Evolutionary conservation across 2,888 invertebrate genomes (phyloP), one percentile per base, ranked within the genome.

Genomic region (Mythimna impura): DNA sequence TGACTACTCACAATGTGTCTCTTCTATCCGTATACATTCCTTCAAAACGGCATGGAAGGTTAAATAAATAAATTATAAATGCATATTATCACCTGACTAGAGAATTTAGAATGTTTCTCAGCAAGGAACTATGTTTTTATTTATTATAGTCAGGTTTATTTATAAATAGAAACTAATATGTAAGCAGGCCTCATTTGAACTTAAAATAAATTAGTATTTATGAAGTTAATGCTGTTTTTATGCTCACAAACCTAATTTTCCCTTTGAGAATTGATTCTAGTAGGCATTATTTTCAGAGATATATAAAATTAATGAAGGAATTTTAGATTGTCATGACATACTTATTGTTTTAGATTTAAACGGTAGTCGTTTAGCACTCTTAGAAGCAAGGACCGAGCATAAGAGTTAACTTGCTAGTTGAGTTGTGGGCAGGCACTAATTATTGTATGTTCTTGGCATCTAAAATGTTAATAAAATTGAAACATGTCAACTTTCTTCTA

Each of bases 21-120:
- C 43, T 52, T 66, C 69, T 60, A 17, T 57, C 17, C 62, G 34
- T 50, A 60, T 36, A 43, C 25, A 34, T 54, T 57, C 55, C 64
- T 67, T 70, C 55, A 67, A 73, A 57, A 63, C 67, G 75, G 40
- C 58, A 69, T 40, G 74, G 40, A 80, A 77, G 63, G 78, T 61
- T 73, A 67, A 78, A 81, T 80, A 83, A 92, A 94, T 95, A 94
- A 96, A 93, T 95, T 95, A 96, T 96, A 96, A 96, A 96, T 96
- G 96, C 96, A 94, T 86, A 82, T 90, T 90, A 55, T 80, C 90
- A 91, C 91, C 94, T 91, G 95, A 95, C 95, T 94, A 94, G 95
- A 95, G 86, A 95, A 94, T 94, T 94, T 94, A 89, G 93, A 93
- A 91, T 76, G 67, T 73, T 83, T 79, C 65, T 65, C 81, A 60